Evolutionary conservation across 1,140 invertebrate species (phyloP), one percentile per base, ranked within the genome.

Genomic region (Mycetomoellerius zeteki): DNA sequence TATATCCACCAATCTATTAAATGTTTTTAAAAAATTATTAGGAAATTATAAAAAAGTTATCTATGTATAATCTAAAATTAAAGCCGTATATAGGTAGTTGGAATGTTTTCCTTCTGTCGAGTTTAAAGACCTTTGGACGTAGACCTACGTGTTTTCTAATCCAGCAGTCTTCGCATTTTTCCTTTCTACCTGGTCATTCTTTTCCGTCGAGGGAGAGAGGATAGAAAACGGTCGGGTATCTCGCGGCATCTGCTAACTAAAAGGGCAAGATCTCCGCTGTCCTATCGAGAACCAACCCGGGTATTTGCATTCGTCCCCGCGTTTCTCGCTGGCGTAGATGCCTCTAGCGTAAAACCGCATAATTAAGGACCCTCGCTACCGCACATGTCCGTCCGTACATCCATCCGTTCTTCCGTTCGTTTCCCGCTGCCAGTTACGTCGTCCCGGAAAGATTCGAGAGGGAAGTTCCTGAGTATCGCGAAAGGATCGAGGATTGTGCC

Each of bases 231-330:
- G 56, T 73, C 43, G 77, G 37, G 69, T 93, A 93, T 94, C 94
- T 92, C 85, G 94, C 94, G 94, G 94, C 93, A 94, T 95, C 94
- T 94, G 91, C 89, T 93, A 92, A 92, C 92, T 94, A 94, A 94
- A 95, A 94, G 92, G 91, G 87, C 86, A 89, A 92, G 90, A 94
- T 94, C 92, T 93, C 71, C 64, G 84, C 85, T n/a, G 89, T 88
- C 72, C 85, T 86, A 85, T 81, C 85, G 87, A 91, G 54, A 84
- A n/a, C 43, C 85, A 73, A 69, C 88, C 47, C 71, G 77, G 93
- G 89, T 91, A 93, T 94, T 93, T 93, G 92, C 93, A 94, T 94
- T 94, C 91, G 91, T 89, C 88, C 80, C 75, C 30, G 33, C 72
- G 30, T 30, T 16, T 50, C 65, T 87, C 58, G 37, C 71, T 67